Evolutionary conservation across 2,888 invertebrate genomes (phyloP), one percentile per base, ranked within the genome.

Genomic region (Orthosia gracilis): DNA sequence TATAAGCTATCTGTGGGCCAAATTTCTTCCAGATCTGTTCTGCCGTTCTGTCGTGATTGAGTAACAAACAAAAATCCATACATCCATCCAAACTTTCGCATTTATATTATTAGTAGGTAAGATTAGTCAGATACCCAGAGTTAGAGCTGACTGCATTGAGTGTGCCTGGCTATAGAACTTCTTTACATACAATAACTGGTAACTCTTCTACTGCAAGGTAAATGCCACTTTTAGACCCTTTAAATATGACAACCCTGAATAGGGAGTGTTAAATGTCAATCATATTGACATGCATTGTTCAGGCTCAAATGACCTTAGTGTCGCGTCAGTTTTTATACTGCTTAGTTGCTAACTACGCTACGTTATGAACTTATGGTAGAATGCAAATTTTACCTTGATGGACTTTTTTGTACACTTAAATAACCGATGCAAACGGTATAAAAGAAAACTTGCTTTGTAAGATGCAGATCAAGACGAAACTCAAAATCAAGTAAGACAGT

Each of bases 271-370:
- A 85, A 76, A 87, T 87, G 91, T 89, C 92, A 91, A 90, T 92
- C 91, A 91, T 50, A 87, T 87, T 84, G 86, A 87, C 85, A 83
- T 72, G 78, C 87, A 89, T 90, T 91, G 91, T 92, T 88, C 74
- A 69, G 45, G 47, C 58, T 84, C 73, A 83, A 83, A 17, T 87
- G 90, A 90, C 91, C 91, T 92, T 87, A 85, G 71, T 73, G 85
- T 82, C 83, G 79, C 71, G 82, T 86, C 55, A 63, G 57, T 61
- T 71, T 73, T 74, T 76, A 62, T 69, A 58, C n/a, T 67, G 69
- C 65, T 62, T 52, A 54, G 57, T 23, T 64, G 69, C 65, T 62
- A 58, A 54, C 63, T 23, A 50, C 15, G 31, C 45, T 72, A 45
- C 21, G 26, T n/a, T n/a, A n/a, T n/a, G 17, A 50, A 40, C 0